Evolutionary conservation across 35 echinoderm and acorn worm genomes (phyloP), one percentile per base, ranked within the genome.

Genomic region (Anneissia japonica): DNA sequence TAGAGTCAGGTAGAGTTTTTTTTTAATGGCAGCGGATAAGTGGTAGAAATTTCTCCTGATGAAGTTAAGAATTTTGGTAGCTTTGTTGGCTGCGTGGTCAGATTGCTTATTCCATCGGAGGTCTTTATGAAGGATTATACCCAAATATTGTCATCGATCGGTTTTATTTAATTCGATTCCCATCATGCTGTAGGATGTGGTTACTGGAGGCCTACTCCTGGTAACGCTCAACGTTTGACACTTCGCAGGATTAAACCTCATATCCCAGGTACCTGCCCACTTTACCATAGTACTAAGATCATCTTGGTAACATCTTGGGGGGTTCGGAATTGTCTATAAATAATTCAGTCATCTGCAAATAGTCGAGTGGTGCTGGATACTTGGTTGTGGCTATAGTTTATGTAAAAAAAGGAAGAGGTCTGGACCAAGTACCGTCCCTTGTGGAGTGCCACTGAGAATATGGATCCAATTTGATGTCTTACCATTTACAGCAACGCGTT

Each of bases 21-120:
- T 74, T 38, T 86, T 86, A 38, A 26, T 79, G 29, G 84, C 1
- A 0, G 0, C 0, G 29, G 84, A 79, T 29, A 33, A 23, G 32
- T 86, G 84, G 37, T 86, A 33, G 14, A 75, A 86, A 37, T 86
- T 86, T 78, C 84, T 86, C 37, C 37, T 86, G 5, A 86, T 0
- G 84, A 86, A 78, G 31, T 86, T 12, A 17, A 78, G 76, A 12
- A 82, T 45, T 82, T 82, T 82, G 16, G 35, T 19, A 19, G 81
- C 81, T n/a, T 82, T 82, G 32, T 4, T 46, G 29, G 40, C 38
- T 34, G 55, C 32, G 13, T 38, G n/a, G 39, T 77, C n/a, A n/a
- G n/a, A n/a, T n/a, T n/a, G n/a, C n/a, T n/a, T n/a, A n/a, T n/a
- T n/a, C n/a, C n/a, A n/a, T 32, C 79, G 1, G 26, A 87, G 38